Base-by-base conservation (phyloP, 2,888 invertebrate species). In the Autographa pulchrina region DNA sequence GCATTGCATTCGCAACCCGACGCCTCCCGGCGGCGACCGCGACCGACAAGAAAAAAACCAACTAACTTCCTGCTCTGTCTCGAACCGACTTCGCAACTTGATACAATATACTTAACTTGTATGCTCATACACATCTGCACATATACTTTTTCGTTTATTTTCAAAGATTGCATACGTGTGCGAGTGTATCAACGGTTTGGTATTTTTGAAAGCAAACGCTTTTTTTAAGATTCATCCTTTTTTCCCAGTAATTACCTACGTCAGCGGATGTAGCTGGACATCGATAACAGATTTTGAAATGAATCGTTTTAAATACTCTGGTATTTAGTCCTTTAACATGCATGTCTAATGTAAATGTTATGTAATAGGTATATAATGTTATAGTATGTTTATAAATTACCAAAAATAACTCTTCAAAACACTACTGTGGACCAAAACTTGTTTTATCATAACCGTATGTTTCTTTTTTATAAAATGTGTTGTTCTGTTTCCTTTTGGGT, bases 21-120 rank as follows among this genome's bases (percentile, higher is more conserved):
- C 63, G 71, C 79, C 70, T 70, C 41, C 60, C 68, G 64, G 74
- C 72, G 78, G 65, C 80, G 70, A 76, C 79, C 80, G 83, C 85
- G 74, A 75, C 71, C 78, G 65, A 72, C 65, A 71, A 81, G 79
- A 85, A 88, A 89, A 88, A 81, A 86, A 84, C 75, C 68, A 72
- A 67, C 78, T 74, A 80, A 86, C 87, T 89, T 90, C 89, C 89
- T 89, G 89, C 80, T 86, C 83, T 64, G 77, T 77, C 80, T 77
- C 79, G 78, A 72, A 74, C 80, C 81, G 82, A 82, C 81, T 75
- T 78, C 67, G 88, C 80, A 88, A 88, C 83, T 81, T 80, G 85
- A 88, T 86, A 88, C 83, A 80, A 76, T 77, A 69, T 80, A 72
- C 60, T 41, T 66, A 52, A 59, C 54, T 62, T 16, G 11, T 68